Percentiles rank a stretch among this genome's conserved stretches.
Conservation (phyloP, 2,888 invertebrate genomes). For the Sinelater perroti region DNA sequence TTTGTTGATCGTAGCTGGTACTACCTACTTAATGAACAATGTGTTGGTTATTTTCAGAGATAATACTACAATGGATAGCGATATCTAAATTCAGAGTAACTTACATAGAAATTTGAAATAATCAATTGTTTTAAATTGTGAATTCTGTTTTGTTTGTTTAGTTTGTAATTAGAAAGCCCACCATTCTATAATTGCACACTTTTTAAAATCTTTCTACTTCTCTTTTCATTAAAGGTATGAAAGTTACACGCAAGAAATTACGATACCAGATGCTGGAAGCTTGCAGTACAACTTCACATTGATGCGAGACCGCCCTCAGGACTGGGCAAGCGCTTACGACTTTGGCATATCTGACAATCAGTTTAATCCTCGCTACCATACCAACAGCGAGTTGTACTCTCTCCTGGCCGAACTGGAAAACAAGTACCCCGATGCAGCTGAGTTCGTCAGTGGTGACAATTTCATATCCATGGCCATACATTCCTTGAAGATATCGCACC, state of each 20-base stretch:
- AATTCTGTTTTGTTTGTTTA: no score
- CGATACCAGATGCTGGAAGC: constrained; percentile 67
- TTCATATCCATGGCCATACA: constrained; percentile 72
- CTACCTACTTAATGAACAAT: no score
- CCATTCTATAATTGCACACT: not conserved
- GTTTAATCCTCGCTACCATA: constrained; percentile 71
- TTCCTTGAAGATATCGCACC: constrained; percentile 76
- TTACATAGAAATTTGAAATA: not conserved
- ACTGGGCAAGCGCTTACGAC: constrained; percentile 87
- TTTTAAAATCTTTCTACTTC: not conserved
- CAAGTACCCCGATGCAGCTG: constrained; percentile 71
- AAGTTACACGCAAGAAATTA: constrained; percentile 69
- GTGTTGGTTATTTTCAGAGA: no score
- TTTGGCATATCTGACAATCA: constrained; percentile 75
- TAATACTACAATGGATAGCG: no score
- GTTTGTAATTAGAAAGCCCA: no score
- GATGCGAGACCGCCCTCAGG: constrained; percentile 80
- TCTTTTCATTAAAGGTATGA: constrained; percentile 67
- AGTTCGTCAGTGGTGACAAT: constrained; percentile 75
- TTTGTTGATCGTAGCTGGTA: no score
- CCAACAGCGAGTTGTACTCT: constrained; percentile 70
- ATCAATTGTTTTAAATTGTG: no score
- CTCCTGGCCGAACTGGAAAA: constrained; percentile 75
- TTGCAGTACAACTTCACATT: constrained; percentile 79
- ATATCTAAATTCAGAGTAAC: no score